Conservation (phyloP, 2,888 invertebrate genomes). For the Capitulum mitella region DNA sequence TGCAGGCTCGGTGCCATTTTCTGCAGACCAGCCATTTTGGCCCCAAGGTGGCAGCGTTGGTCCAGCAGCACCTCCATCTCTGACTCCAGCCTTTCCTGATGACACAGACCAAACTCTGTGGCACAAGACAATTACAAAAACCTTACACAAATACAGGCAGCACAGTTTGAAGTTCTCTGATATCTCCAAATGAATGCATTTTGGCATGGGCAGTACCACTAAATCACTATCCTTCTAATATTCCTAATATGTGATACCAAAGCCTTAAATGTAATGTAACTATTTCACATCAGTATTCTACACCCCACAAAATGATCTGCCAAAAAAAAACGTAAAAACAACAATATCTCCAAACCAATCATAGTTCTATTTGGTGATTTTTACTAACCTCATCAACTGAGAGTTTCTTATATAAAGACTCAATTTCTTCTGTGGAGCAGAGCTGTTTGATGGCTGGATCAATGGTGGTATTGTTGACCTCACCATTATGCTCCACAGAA, state of each 20-base stretch:
- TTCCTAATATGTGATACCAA: too few species aligned
- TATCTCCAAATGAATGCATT: background rate
- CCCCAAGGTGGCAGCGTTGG: slow-evolving; percentile 66
- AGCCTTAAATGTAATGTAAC: background rate
- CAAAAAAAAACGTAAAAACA: too few species aligned
- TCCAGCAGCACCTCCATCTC: slow-evolving; percentile 64
- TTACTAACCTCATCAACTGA: slow-evolving; percentile 53
- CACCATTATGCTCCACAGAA: too few species aligned
- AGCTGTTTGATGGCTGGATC: slow-evolving; percentile 38
- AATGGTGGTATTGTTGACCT: background rate
- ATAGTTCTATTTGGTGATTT: background rate
- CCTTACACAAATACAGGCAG: background rate
- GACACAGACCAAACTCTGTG: too few species aligned
- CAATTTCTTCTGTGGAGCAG: slow-evolving; percentile 52
- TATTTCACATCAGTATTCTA: background rate
- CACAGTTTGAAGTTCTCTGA: background rate
- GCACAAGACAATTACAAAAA: too few species aligned
- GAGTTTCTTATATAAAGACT: slow-evolving; percentile 52
- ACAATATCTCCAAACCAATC: too few species aligned
- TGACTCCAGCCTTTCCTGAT: slow-evolving; percentile 59
- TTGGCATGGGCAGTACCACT: background rate
- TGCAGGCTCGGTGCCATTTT: slow-evolving; percentile 73
- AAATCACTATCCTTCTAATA: background rate
- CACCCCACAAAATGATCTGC: too few species aligned
- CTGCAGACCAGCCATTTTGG: slow-evolving; percentile 69